Evolutionary conservation across 1,140 invertebrate species (phyloP), one percentile per base, ranked within the genome.

Genomic region (Diprion similis): DNA sequence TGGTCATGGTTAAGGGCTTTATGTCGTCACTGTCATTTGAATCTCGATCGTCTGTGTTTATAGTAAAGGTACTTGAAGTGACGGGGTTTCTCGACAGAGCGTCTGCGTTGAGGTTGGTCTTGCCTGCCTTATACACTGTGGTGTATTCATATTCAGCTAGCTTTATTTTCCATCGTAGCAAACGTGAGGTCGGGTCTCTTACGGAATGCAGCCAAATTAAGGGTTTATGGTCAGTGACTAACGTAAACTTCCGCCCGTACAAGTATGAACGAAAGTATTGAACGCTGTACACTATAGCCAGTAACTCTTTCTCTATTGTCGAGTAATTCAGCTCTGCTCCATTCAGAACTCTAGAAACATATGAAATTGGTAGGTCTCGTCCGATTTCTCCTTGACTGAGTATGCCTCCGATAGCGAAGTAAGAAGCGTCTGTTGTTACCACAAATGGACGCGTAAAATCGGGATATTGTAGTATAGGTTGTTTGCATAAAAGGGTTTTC

Each of bases 111-210:
- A n/a, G 18, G 46, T 78, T 79, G n/a, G 11, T 47, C 74, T 18
- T 73, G 37, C 76, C 77, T 45, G 73, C 68, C 45, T 74, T 77
- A 45, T 78, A 80, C 10, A 67, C 19, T n/a, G 88, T 80, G 68
- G 82, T 70, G 73, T 82, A 83, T 48, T 84, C 74, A 77, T 84
- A 88, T 46, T 83, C 78, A 76, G 81, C 78, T 19, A 88, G 68
- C 68, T 76, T 66, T n/a, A 87, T 45, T 24, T 78, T 66, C 87
- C 86, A 89, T 69, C 84, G 71, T 0, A 80, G 75, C 9, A 89
- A 70, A 71, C 84, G 51, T 68, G 77, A 77, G 0, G 68, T 77
- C 15, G 79, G 78, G 59, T 86, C 80, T 76, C 83, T 86, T 0
- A 83, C 77, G 7, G 77, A 77, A 10, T 77, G 73, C 2, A 89